A percentile compares a stretch with the other conserved stretches of the same genome.
These are phyloP conservation scores for Philopedon plagiatum DNA, from an alignment of 2,888 invertebrate genomes.

Conservation along the genomic window DNA sequence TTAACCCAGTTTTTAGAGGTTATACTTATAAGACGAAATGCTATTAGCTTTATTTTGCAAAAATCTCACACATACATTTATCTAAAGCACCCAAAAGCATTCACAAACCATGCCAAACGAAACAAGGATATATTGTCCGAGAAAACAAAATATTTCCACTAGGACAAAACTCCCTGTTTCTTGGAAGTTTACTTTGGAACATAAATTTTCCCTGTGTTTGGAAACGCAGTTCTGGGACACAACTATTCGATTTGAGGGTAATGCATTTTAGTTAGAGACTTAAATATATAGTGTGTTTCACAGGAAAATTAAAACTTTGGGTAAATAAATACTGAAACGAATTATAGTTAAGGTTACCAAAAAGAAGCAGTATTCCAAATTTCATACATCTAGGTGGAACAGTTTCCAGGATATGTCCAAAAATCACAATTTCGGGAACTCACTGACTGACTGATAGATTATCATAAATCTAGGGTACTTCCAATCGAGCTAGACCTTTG, in stretches of 20 bases:
- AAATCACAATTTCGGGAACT: too few species aligned
- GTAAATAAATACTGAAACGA: background rate
- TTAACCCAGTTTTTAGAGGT: too few species aligned
- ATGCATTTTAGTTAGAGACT: constrained; percentile 36
- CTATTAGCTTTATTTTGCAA: too few species aligned
- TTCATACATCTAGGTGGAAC: too few species aligned
- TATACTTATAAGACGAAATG: too few species aligned
- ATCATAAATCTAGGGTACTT: too few species aligned
- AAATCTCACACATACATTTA: too few species aligned
- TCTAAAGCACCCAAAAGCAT: constrained; percentile 19
- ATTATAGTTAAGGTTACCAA: too few species aligned
- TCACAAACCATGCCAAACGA: constrained; percentile 28
- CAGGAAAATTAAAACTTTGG: background rate
- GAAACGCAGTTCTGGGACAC: constrained; percentile 25
- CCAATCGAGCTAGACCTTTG: too few species aligned
- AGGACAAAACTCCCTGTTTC: constrained; percentile 29
- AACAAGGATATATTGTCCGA: constrained; percentile 37
- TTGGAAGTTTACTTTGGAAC: constrained; percentile 27
- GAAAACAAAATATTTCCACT: constrained; percentile 8
- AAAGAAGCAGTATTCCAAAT: too few species aligned
- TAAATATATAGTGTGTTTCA: constrained; percentile 2
- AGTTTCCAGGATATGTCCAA: too few species aligned
- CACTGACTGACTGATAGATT: too few species aligned
- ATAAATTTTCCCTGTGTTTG: constrained; percentile 36
- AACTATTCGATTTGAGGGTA: constrained; percentile 39